phyloP scores from a whole-genome alignment of 2,888 invertebrate species.

The Melanostoma scalare region DNA sequence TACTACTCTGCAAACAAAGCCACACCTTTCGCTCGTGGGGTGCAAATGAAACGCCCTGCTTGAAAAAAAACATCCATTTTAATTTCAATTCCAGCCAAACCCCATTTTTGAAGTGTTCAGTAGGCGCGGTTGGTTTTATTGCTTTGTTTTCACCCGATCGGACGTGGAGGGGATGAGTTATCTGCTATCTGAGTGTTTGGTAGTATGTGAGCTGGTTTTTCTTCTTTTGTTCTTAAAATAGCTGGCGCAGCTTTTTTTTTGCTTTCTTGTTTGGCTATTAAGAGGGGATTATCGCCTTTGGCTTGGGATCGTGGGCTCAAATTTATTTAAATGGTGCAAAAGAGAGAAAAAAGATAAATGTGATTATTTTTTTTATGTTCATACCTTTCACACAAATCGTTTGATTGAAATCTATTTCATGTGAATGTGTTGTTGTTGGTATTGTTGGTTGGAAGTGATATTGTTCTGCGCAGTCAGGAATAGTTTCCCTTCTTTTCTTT shows the following conservation, averaged over 20 bases:
- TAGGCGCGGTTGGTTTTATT: slow-evolving; percentile 26
- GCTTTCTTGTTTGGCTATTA: slow-evolving; percentile 1
- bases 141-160: background rate
- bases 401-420: slow-evolving; percentile 30
- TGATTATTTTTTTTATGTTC: slow-evolving; percentile 9
- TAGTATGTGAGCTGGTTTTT: slow-evolving; percentile 44
- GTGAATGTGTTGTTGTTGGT: background rate
- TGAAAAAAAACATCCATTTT: slow-evolving; percentile 47
- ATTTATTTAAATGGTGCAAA: slow-evolving; percentile 33
- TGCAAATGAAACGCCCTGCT: background rate
- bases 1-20: background rate
- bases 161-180: slow-evolving; percentile 47
- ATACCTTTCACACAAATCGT: background rate
- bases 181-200: background rate
- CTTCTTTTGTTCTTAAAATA: slow-evolving; percentile 19
- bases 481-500: slow-evolving; percentile 48
- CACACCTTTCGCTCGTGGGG: slow-evolving; percentile 8
- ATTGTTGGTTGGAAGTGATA: background rate
- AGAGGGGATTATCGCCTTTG: slow-evolving; percentile 57
- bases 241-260: background rate
- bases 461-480: slow-evolving; percentile 60
- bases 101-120: background rate
- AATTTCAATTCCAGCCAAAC: slow-evolving; percentile 26
- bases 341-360: slow-evolving; percentile 52
- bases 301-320: slow-evolving; percentile 28